Conservation (phyloP, 2,797 vertebrate genomes). For the Emys orbicularis region DNA sequence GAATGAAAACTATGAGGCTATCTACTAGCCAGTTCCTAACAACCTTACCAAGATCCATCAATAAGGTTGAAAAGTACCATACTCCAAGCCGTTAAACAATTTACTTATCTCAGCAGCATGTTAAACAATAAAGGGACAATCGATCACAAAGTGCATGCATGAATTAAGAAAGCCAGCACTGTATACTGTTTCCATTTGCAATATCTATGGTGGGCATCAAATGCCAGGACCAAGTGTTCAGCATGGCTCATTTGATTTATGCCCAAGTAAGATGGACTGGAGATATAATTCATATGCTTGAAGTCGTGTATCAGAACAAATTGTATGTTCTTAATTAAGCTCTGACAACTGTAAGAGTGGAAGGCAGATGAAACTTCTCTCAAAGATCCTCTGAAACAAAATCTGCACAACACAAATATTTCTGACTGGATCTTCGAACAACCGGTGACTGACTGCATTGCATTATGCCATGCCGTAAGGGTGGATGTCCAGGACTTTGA, state of each 20-base stretch:
- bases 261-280: neutral
- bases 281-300: neutral
- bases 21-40: neutral
- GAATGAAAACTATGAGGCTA: neutral
- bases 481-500: neutral
- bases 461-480: neutral
- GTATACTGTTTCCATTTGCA: neutral
- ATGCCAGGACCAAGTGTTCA: neutral
- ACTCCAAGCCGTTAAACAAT: neutral
- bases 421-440: neutral
- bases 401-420: neutral
- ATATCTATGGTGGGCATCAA: neutral
- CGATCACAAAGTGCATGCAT: neutral
- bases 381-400: neutral
- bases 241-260: neutral
- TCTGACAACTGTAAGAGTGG: neutral
- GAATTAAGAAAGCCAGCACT: neutral
- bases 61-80: neutral
- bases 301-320: neutral
- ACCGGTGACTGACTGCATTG: neutral
- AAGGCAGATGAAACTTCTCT: neutral
- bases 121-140: neutral
- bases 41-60: neutral
- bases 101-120: neutral
- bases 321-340: neutral